A percentile compares a stretch with the other conserved stretches of the same genome.
Conservation (phyloP, 2,888 invertebrate species). For the Tipula vernalis region DNA sequence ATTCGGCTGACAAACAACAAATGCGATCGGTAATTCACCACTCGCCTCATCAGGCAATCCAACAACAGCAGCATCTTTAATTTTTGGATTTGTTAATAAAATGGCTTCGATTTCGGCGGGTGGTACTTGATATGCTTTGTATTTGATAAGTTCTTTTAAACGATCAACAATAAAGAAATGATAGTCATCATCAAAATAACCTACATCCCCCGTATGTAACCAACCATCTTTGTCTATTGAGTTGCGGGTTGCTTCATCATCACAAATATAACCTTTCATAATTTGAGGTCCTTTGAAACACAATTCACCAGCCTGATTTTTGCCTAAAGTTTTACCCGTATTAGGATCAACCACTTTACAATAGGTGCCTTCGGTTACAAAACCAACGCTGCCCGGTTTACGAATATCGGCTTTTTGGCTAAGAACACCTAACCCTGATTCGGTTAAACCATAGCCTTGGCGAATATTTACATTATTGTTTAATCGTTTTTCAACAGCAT, state of each 20-base stretch:
- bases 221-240: conserved; percentile 62
- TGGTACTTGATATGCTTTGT: conserved; percentile 75
- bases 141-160: conserved; percentile 82
- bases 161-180: conserved; percentile 74
- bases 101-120: conserved; percentile 80
- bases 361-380: conserved; percentile 39
- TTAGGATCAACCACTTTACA: conserved; percentile 52
- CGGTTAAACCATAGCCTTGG: conserved; percentile 73
- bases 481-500: conserved; percentile 18
- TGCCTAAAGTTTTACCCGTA: conserved; percentile 42
- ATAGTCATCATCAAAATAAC: conserved; percentile 64
- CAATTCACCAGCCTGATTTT: conserved; percentile 63
- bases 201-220: conserved; percentile 69
- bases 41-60: conserved; percentile 58
- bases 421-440: conserved; percentile 50
- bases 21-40: conserved; percentile 69
- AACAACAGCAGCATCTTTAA: conserved; percentile 70
- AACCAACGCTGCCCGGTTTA: conserved; percentile 53
- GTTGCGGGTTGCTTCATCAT: conserved; percentile 49
- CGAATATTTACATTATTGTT: conserved; percentile 31
- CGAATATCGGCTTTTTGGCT: conserved; percentile 29
- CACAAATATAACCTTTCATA: conserved; percentile 75
- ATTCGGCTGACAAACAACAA: conserved; percentile 51
- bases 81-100: conserved; percentile 52
- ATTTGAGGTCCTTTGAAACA: conserved; percentile 69